A percentile compares a stretch with the other conserved stretches of the same genome.
These are phyloP conservation scores for Suillia variegata DNA, from an alignment of 2,888 invertebrate genomes.

Conservation along the genomic window DNA sequence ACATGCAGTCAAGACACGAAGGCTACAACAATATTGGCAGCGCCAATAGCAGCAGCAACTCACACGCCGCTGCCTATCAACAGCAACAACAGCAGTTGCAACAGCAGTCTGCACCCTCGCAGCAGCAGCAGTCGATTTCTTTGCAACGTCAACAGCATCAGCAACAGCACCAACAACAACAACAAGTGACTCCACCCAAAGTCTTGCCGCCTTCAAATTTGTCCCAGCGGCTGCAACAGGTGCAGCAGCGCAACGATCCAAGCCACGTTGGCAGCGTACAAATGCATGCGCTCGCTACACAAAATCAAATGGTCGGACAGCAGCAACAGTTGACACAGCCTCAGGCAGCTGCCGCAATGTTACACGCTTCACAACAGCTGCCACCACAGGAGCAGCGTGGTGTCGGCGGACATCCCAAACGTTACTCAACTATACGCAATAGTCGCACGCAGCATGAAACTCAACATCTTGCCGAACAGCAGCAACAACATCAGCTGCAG, in stretches of 20 bases:
- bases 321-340: slow-evolving; percentile 31
- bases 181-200: too few relatives aligned
- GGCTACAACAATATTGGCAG: slow-evolving; percentile 30
- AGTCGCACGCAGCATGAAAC: slow-evolving; percentile 55
- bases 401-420: slow-evolving; percentile 65
- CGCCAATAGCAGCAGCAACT: slow-evolving; percentile 5
- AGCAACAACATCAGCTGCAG: slow-evolving; percentile 42
- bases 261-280: slow-evolving; percentile 60
- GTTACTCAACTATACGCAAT: slow-evolving; percentile 72
- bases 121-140: slow-evolving; percentile 3
- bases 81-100: too few relatives aligned
- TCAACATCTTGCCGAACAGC: slow-evolving; percentile 41
- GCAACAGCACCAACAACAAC: slow-evolving; percentile 23
- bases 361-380: slow-evolving; percentile 34
- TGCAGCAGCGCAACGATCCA: slow-evolving; percentile 58
- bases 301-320: slow-evolving; percentile 44
- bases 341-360: slow-evolving; percentile 10
- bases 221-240: slow-evolving; percentile 56
- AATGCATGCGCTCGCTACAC: slow-evolving; percentile 58
- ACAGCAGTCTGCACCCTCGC: slow-evolving; percentile 3
- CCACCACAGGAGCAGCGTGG: slow-evolving; percentile 24
- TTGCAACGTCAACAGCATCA: slow-evolving; percentile 17
- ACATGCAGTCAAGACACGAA: too few relatives aligned
- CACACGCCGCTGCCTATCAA: slow-evolving; percentile 10
- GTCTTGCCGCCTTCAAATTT: slow-evolving; percentile 39